phyloP scores from a whole-genome alignment of 2,888 invertebrate species.

The Palloptera scutellata region DNA sequence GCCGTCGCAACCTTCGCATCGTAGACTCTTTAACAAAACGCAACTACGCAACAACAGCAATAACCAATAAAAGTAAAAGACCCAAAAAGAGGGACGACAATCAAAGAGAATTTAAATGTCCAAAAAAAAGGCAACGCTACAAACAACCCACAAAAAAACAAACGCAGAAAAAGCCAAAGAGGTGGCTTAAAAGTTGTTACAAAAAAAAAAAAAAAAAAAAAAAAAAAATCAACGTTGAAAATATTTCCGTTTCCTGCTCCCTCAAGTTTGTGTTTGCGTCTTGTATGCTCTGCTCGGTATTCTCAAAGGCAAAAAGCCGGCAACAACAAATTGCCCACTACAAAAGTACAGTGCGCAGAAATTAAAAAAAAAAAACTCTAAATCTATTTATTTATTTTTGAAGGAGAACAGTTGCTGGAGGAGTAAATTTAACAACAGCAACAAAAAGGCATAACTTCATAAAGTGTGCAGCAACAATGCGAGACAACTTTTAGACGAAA shows the following conservation, averaged over 20 bases:
- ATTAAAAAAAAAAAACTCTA: neutral
- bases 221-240: conserved; percentile 26
- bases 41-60: neutral
- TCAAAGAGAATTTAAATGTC: neutral
- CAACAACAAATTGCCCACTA: neutral
- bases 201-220: neutral
- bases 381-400: no score
- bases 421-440: conserved; percentile 8
- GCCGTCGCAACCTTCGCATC: conserved; percentile 34
- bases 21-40: neutral
- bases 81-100: neutral
- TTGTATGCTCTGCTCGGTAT: neutral
- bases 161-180: neutral
- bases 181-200: neutral
- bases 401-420: conserved; percentile 4
- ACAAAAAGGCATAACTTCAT: conserved; percentile 1
- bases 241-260: conserved; percentile 11
- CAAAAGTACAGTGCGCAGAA: neutral
- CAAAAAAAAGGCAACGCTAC: neutral
- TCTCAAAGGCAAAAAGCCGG: neutral
- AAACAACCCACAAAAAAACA: conserved; percentile 4
- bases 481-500: conserved; percentile 1
- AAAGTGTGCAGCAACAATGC: neutral
- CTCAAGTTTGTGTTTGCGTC: neutral
- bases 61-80: neutral